Evolutionary conservation across 2,888 invertebrate genomes (phyloP), one percentile per base, ranked within the genome.

Genomic region (Branchellion lobata): DNA sequence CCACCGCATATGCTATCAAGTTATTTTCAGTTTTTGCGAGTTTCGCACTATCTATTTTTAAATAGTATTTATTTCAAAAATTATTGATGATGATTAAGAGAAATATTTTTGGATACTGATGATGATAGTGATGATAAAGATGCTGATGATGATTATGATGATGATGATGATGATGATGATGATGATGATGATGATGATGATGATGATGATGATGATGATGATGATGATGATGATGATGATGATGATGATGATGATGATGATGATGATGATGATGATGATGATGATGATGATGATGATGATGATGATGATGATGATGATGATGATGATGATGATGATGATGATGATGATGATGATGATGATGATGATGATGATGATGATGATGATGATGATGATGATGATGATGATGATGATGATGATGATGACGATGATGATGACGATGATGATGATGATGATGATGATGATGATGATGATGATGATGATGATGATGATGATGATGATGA

Each of bases 311-410:
- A n/a, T 76, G 76, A 53, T 24, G 76, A 14, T 76, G 76, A 53
- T 53, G 51, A 53, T 53, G 76, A 57, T 53, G 76, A 31, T n/a
- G 76, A 53, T 1, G 76, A 76, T 76, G 53, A 57, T 76, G 76
- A 29, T 57, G 57, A 53, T 51, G 5, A 8, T 76, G 72, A 72
- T 24, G 72, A 1, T 27, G 47, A n/a, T 40, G 73, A 36, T 0
- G 73, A 11, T 73, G 73, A 36, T 73, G 24, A n/a, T 69, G 1
- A n/a, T 1, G 33, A 0, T 33, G 73, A 36, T 73, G 36, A 36
- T 73, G 40, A n/a, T 73, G 33, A 27, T 40, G 24, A 11, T 33
- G 73, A 36, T 73, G 40, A 40, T 24, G 1, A 27, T 73, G 40
- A n/a, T 40, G 73, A 36, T 33, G 73, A 1, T 73, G 73, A 73